A percentile compares a stretch with the other conserved stretches of the same genome.
Conservation (phyloP, 2,113 vertebrate species). For the Trematocara zebra region DNA sequence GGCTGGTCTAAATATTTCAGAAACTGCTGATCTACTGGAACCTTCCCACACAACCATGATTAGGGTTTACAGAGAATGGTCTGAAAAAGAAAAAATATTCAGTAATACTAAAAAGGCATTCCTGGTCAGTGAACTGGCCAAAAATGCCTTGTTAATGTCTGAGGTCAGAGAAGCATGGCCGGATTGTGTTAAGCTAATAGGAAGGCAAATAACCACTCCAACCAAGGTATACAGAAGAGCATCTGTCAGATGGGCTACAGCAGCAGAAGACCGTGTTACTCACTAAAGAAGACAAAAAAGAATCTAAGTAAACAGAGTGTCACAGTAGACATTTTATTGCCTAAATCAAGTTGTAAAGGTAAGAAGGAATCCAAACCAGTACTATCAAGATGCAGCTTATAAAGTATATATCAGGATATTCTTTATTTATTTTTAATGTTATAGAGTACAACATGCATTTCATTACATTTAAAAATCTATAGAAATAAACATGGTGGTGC, state of each 20-base stretch:
- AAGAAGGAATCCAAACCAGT: neutral
- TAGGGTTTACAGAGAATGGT: neutral
- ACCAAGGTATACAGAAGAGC: neutral
- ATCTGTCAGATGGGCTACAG: neutral
- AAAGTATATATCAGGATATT: neutral
- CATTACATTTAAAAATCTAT: neutral
- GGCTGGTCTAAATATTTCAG: neutral
- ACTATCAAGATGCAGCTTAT: neutral
- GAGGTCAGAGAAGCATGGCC: neutral
- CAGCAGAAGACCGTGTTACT: neutral
- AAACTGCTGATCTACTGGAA: neutral
- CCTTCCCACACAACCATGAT: neutral
- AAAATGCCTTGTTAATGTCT: neutral
- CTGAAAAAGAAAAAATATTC: neutral
- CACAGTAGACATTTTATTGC: neutral
- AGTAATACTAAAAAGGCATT: neutral
- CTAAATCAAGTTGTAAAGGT: neutral
- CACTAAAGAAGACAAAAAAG: slow-evolving; percentile 37
- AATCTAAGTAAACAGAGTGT: slow-evolving; percentile 48
- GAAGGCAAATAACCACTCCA: neutral
- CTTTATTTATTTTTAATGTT: neutral
- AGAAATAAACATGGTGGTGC: neutral
- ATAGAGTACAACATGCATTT: neutral
- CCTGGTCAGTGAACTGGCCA: neutral
- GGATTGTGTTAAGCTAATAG: neutral